Evolutionary conservation across 2,113 vertebrate species (phyloP).

Genomic region (Calypte anna): DNA sequence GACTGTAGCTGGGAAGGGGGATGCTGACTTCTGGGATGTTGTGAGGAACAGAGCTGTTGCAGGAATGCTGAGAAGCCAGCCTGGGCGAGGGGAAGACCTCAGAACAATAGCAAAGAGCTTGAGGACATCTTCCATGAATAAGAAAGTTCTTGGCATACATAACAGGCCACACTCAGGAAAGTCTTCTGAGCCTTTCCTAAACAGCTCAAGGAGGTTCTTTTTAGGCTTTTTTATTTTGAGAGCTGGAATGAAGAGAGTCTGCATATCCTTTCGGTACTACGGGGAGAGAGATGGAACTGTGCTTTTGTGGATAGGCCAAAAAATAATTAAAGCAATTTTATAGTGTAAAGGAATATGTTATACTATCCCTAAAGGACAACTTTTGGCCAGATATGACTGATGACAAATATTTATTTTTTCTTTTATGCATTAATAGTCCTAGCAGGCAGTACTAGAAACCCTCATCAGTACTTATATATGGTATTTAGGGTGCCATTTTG

Average conservation of each 20-base stretch:
- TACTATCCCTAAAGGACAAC: conserved; percentile 25
- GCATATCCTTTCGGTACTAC: neutral
- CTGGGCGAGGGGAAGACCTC: neutral
- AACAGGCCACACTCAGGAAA: neutral
- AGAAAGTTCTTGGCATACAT: conserved; percentile 47
- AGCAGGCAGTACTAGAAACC: neutral
- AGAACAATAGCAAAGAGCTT: conserved; percentile 53
- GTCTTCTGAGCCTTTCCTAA: conserved; percentile 42
- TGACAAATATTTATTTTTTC: conserved; percentile 43
- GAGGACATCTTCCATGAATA: conserved; percentile 45
- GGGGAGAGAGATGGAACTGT: neutral
- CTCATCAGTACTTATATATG: neutral
- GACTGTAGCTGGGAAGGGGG: neutral
- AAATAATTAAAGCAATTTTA: conserved; percentile 57
- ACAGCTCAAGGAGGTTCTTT: conserved; percentile 3
- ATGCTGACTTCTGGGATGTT: neutral
- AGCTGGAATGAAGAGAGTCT: conserved; percentile 5
- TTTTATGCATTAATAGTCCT: neutral
- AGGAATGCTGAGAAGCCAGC: neutral
- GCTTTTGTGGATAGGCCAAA: conserved; percentile 14
- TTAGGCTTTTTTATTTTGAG: neutral
- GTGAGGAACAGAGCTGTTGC: neutral
- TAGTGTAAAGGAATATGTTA: conserved; percentile 1
- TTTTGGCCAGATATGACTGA: conserved; percentile 6
- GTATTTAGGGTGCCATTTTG: neutral